Percentiles rank a stretch among this genome's conserved stretches.
Conservation (phyloP, 1,140 invertebrate species). For the Philopotamus ludificatus region DNA sequence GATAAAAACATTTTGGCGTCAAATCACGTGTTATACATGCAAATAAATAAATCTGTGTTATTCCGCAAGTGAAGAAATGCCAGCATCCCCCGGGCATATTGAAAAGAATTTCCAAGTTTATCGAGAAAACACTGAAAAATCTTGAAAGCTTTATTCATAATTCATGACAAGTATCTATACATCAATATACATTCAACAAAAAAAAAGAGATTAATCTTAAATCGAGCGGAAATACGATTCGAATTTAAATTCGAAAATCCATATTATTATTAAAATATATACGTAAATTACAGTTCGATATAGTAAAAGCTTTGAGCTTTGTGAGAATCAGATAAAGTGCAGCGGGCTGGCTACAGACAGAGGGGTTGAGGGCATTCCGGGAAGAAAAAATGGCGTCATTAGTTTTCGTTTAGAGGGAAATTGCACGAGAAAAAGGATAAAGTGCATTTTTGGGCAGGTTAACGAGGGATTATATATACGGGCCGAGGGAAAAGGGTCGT, state of each 20-base stretch:
- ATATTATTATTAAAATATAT: constrained; percentile 9
- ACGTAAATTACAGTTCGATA: neutral
- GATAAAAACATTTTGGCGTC: neutral
- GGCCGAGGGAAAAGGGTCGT: neutral
- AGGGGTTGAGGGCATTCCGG: constrained; percentile 9
- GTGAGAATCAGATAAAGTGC: too few species aligned
- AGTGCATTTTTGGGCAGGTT: constrained; percentile 4
- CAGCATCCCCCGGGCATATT: neutral
- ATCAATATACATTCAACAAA: neutral
- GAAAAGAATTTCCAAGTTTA: neutral
- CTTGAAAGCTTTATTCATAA: constrained; percentile 4
- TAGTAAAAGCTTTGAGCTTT: too few species aligned
- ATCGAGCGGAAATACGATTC: too few species aligned
- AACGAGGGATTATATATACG: neutral
- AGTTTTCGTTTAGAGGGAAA: constrained; percentile 10
- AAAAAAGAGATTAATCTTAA: constrained; percentile 16
- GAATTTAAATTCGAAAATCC: too few species aligned
- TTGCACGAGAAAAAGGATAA: constrained; percentile 1
- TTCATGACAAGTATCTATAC: constrained; percentile 8
- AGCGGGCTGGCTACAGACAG: neutral
- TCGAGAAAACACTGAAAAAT: neutral
- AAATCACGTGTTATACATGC: too few species aligned
- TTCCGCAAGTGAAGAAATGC: neutral
- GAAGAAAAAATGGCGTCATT: constrained; percentile 17
- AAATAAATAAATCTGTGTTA: neutral